Base-by-base conservation (phyloP, 1,140 invertebrate species). In the Orchesella cincta region DNA sequence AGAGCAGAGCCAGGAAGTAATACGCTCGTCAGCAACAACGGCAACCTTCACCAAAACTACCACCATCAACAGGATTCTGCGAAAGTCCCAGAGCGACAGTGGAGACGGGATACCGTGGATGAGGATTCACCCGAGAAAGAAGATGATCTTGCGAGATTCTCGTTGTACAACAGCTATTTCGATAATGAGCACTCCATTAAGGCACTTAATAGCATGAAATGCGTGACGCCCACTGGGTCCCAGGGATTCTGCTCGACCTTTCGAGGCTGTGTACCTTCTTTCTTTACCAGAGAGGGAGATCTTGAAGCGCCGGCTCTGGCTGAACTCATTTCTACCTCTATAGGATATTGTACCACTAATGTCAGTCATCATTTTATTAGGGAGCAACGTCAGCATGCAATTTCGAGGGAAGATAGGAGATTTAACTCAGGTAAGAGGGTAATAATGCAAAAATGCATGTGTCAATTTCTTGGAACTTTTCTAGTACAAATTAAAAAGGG, bases 221-320 rank as follows among this genome's bases (percentile, higher is more conserved):
- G 77, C 54, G 57, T 72, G 33, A 78, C 77, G 34, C 77, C 77
- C 71, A 78, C 77, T 39, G 74, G 74, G 31, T 51, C 73, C 20
- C 35, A 34, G 12, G 71, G 71, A 73, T 75, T 71, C 33, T 78
- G 77, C 28, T 75, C 77, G 28, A 78, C 77, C 18, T 75, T 78
- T 33, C 57, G 64, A 0, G 36, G 33, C n/a, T 78, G 77, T 75
- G 64, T 78, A 35, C 77, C 77, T 12, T 70, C 36, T 23, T 75
- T 78, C 46, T 78, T 78, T 51, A 75, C 57, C n/a, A 29, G 31
- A 26, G 73, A 74, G 1, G 77, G 77, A 2, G 73, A 78, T 20
- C 73, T 78, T 14, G 28, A 71, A 36, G 74, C 77, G 26, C 77
- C 77, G 12, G 77, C 77, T 34, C 75, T 78, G 46, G 77, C 73